Conservation (phyloP, 2,797 vertebrate species). For the Tapirus indicus region DNA sequence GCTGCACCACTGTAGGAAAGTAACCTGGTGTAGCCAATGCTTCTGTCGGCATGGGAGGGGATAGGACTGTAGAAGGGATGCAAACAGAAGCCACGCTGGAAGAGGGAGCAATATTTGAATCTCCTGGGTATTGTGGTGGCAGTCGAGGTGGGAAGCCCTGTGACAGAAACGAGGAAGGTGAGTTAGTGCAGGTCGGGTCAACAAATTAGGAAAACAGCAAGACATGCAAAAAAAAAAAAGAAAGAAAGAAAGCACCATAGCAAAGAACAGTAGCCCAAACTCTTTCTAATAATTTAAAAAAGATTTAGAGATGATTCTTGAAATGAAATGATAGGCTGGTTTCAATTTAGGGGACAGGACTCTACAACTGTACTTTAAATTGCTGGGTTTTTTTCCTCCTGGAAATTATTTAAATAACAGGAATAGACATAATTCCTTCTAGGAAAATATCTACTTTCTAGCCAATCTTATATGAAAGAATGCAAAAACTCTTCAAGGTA, state of each 20-base stretch:
- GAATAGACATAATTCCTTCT: conserved; percentile 8
- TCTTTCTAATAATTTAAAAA: conserved; percentile 57
- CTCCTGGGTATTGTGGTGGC: conserved; percentile 87
- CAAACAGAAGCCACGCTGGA: conserved; percentile 89
- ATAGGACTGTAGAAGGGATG: conserved; percentile 88
- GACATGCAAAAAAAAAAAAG: not conserved
- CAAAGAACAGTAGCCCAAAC: conserved; percentile 23
- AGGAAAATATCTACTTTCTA: conserved; percentile 50
- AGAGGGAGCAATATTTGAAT: conserved; percentile 85
- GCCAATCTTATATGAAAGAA: conserved; percentile 26
- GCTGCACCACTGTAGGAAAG: conserved; percentile 87
- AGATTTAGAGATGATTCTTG: conserved; percentile 55
- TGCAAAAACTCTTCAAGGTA: conserved; percentile 50
- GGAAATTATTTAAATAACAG: conserved; percentile 31
- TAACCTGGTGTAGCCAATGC: conserved; percentile 87
- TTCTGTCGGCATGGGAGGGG: conserved; percentile 89
- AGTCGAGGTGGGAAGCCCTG: conserved; percentile 88
- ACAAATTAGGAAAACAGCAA: conserved; percentile 73
- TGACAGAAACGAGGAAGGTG: conserved; percentile 80
- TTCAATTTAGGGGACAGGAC: conserved; percentile 3
- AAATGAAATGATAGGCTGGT: conserved; percentile 52
- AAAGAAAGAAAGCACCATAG: not conserved
- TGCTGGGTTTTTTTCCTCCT: not conserved
- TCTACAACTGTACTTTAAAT: conserved; percentile 18
- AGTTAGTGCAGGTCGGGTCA: conserved; percentile 77